phyloP scores from a whole-genome alignment of 1,140 invertebrate species.

The Cecropterus lyciades region DNA sequence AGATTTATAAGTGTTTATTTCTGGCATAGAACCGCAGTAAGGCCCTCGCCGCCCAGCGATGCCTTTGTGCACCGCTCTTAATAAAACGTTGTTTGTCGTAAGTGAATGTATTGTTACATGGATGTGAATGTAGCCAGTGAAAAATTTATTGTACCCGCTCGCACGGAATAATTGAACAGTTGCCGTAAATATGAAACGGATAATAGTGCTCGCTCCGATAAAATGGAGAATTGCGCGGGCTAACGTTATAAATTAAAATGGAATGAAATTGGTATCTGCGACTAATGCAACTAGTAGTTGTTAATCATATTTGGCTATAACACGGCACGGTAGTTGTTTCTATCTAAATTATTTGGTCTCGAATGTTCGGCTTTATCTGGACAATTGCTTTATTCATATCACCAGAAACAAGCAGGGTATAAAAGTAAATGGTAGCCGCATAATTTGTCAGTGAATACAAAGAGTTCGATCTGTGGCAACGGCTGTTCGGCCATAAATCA shows the following conservation, averaged over 20 bases:
- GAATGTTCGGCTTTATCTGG: constrained; percentile 21
- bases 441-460: constrained; percentile 77
- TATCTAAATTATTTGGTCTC: constrained; percentile 34
- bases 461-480: constrained; percentile 60
- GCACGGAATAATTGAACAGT: constrained; percentile 46
- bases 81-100: constrained; percentile 70
- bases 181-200: constrained; percentile 35
- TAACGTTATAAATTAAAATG: constrained; percentile 33
- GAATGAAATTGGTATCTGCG: constrained; percentile 31
- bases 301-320: constrained; percentile 35
- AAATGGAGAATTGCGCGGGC: constrained; percentile 20
- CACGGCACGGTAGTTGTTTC: constrained; percentile 26
- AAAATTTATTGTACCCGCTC: constrained; percentile 57
- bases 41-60: constrained; percentile 43
- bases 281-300: constrained; percentile 30
- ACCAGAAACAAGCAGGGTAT: constrained; percentile 39
- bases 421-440: constrained; percentile 66
- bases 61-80: constrained; percentile 61
- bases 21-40: constrained; percentile 46
- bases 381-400: constrained; percentile 35
- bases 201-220: constrained; percentile 20
- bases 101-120: constrained; percentile 65
- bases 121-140: constrained; percentile 54
- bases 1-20: constrained; percentile 82
- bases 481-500: constrained; percentile 65